Evolutionary conservation across 2,888 invertebrate genomes (phyloP), one percentile per base, ranked within the genome.

Genomic region (Chorisops tibialis): DNA sequence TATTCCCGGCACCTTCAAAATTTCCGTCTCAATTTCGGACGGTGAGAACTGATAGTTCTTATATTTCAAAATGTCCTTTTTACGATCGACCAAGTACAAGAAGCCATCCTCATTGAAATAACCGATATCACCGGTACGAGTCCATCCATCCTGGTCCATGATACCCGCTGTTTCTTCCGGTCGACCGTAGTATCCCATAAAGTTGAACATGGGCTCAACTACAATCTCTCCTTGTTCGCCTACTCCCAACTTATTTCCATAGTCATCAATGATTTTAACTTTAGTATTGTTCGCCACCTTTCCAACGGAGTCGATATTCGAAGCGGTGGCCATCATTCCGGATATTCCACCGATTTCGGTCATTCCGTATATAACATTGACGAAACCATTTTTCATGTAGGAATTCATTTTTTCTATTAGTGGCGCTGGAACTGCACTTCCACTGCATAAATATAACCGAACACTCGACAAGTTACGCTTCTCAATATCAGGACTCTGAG

Each of bases 111-210:
- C 68, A 61, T 78, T 77, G 52, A 78, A 73, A 64, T 73, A 74
- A 16, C 78, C 78, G 68, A 77, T 66, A 66, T 78, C 78, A 3
- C 77, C n/a, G n/a, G n/a, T n/a, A n/a, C n/a, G n/a, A n/a, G n/a
- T n/a, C n/a, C n/a, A n/a, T n/a, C n/a, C n/a, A n/a, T n/a, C n/a
- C n/a, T n/a, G n/a, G n/a, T n/a, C n/a, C n/a, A n/a, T n/a, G n/a
- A n/a, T n/a, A n/a, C 78, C 68, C 56, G 70, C 70, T 4, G 75
- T 72, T 52, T 73, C 74, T 21, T 69, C 70, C 2, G 70, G 70
- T 62, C 76, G 74, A 47, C 71, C 71, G 48, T 74, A 75, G 60
- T 78, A 78, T 11, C 78, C 78, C 16, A 71, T 69, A 73, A 76
- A 75, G 2, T 66, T 52, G 41, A 69, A 70, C 11, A 67, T 67